phyloP scores from a whole-genome alignment of 2,113 vertebrate genomes.

The Cephalopterus ornatus region DNA sequence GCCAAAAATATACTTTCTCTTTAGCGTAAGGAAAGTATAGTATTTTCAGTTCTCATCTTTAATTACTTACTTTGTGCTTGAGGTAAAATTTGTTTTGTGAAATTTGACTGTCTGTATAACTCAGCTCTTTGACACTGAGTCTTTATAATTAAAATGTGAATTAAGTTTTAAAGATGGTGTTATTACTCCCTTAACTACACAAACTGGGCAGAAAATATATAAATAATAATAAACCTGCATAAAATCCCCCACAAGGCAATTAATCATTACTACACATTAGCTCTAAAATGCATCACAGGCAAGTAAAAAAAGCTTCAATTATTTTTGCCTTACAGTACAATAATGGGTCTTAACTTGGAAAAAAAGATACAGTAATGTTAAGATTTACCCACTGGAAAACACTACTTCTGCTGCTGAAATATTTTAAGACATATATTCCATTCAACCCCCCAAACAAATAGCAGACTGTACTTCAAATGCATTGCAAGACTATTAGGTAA shows the following conservation, averaged over 20 bases:
- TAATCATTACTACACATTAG: constrained; percentile 64
- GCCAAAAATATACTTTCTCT: neutral
- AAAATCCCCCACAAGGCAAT: constrained; percentile 39
- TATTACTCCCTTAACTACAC: constrained; percentile 41
- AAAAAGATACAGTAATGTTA: constrained; percentile 69
- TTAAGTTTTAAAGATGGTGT: constrained; percentile 54
- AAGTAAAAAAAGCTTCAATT: constrained; percentile 66
- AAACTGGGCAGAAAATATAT: constrained; percentile 7
- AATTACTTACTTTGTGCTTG: neutral
- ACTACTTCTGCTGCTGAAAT: constrained; percentile 72
- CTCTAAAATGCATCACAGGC: constrained; percentile 60
- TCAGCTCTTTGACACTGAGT: constrained; percentile 42
- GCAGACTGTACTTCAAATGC: constrained; percentile 83
- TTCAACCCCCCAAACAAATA: constrained; percentile 85
- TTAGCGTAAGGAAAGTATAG: neutral
- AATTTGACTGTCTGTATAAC: constrained; percentile 18
- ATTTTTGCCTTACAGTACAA: constrained; percentile 62
- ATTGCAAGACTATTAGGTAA: constrained; percentile 88
- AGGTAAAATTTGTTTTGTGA: constrained; percentile 1
- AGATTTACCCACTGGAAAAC: constrained; percentile 67
- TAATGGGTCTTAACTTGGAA: constrained; percentile 45
- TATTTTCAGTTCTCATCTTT: neutral
- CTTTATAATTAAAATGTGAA: constrained; percentile 60
- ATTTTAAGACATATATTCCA: constrained; percentile 79
- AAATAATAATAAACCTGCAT: neutral